Evolutionary conservation across 2,888 invertebrate species (phyloP).

Genomic region (Eurois occulta): DNA sequence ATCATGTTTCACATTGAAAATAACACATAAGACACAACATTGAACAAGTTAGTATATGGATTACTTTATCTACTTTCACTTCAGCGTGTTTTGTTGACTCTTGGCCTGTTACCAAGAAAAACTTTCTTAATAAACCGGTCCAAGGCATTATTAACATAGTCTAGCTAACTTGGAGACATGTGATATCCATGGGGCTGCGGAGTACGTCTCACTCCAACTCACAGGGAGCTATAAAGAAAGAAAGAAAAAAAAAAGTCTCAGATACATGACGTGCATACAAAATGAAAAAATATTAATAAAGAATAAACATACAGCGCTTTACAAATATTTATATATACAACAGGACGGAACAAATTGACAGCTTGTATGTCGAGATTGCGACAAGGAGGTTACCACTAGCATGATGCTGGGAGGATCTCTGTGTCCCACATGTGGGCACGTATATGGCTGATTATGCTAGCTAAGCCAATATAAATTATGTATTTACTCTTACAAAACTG

Average conservation of each 20-base stretch:
- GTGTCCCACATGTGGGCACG: not conserved
- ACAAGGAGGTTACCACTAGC: not conserved
- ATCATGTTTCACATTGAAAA: not conserved
- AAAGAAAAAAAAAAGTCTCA: not conserved
- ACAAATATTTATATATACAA: too few species aligned
- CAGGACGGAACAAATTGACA: too few species aligned
- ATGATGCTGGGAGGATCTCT: not conserved
- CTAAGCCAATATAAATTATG: not conserved
- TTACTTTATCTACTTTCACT: constrained; percentile 9
- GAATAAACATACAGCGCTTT: too few species aligned
- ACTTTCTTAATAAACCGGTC: constrained; percentile 27
- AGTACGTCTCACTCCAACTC: not conserved
- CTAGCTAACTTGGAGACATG: not conserved
- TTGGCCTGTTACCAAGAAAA: constrained; percentile 19
- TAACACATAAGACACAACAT: not conserved
- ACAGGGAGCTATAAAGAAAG: not conserved
- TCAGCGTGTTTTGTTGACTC: constrained; percentile 23
- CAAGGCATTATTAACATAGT: not conserved
- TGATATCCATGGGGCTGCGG: not conserved
- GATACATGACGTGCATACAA: too few species aligned
- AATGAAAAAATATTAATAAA: too few species aligned
- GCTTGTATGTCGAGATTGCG: not conserved
- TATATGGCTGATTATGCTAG: not conserved
- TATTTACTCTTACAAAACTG: not conserved
- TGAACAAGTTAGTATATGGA: constrained; percentile 2